Evolutionary conservation across 2,113 vertebrate species (phyloP).

Genomic region (Cichladusa arquata): DNA sequence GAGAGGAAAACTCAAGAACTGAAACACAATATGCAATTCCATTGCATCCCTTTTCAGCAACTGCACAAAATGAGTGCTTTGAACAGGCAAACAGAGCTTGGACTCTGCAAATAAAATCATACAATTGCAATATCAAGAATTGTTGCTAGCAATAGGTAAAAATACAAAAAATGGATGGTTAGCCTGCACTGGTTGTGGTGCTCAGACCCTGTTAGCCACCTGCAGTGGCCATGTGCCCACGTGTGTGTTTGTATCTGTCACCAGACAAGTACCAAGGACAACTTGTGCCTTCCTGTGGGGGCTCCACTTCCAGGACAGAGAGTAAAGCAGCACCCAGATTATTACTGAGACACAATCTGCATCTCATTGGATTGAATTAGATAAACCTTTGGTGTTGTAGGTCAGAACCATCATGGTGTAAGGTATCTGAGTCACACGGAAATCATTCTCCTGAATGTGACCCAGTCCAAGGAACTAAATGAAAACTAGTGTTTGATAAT

Average conservation of each 20-base stretch:
- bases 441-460: neutral
- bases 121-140: neutral
- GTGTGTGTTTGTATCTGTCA: rapidly evolving
- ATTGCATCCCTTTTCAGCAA: neutral
- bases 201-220: neutral
- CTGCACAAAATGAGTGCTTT: neutral
- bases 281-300: neutral
- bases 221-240: rapidly evolving
- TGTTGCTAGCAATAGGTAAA: neutral
- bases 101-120: neutral
- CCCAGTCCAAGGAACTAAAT: neutral
- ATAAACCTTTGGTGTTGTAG: neutral
- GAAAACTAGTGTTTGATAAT: neutral
- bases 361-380: neutral
- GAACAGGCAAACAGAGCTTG: neutral
- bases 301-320: neutral
- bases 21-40: neutral
- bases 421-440: neutral
- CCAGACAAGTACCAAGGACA: neutral
- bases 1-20: neutral
- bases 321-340: neutral
- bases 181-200: neutral
- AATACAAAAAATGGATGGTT: neutral
- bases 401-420: neutral
- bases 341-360: neutral